These are phyloP conservation scores for Labroides dimidiatus DNA, from an alignment of 2,797 vertebrate genomes.

Conservation along the genomic window DNA sequence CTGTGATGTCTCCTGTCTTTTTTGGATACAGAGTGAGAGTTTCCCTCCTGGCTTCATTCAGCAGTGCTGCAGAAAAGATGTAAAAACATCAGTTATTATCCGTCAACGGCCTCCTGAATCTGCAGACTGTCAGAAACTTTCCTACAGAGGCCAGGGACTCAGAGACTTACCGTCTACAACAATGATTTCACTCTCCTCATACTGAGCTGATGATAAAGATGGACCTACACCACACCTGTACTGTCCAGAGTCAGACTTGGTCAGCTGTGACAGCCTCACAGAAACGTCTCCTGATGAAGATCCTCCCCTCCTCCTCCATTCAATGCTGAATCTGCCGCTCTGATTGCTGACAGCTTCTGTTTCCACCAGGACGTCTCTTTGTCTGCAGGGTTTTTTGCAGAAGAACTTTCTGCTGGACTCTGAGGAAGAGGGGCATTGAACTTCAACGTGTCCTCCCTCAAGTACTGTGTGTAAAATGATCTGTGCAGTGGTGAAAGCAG, in stretches of 20 bases:
- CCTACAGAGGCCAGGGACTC: background rate
- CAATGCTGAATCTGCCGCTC: conserved; percentile 1
- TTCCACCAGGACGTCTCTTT: background rate
- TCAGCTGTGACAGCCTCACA: conserved; percentile 4
- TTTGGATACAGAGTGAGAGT: background rate
- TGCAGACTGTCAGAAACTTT: too few relatives aligned
- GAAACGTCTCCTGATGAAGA: background rate
- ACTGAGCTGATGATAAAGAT: background rate
- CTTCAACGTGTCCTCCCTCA: background rate
- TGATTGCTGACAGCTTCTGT: rapidly evolving
- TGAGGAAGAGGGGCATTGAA: rapidly evolving
- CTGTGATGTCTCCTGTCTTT: background rate
- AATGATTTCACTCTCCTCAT: background rate
- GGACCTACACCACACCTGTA: background rate
- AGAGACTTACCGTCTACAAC: conserved; percentile 13
- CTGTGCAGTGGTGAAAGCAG: background rate
- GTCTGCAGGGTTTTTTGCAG: background rate
- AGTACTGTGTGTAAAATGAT: rapidly evolving
- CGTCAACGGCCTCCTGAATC: background rate
- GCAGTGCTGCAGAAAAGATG: background rate
- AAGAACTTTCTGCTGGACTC: rapidly evolving
- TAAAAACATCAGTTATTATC: background rate
- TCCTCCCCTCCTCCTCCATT: background rate
- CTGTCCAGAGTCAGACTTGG: background rate
- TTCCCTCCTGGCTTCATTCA: rapidly evolving